Evolutionary conservation across 1,140 invertebrate genomes (phyloP), one percentile per base, ranked within the genome.

Genomic region (Philaenus spumarius): DNA sequence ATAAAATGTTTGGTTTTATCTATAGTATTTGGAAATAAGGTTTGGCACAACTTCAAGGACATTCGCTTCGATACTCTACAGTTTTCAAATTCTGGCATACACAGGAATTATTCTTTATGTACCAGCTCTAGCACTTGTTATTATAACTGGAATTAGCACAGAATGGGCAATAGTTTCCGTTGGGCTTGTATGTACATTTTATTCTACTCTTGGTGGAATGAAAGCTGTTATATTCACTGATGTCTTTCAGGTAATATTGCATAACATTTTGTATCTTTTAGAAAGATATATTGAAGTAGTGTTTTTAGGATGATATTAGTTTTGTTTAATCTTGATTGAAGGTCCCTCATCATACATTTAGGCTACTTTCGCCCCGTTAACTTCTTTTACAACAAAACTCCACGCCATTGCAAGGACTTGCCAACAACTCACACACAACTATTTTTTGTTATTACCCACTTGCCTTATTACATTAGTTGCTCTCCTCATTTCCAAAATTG

Each of bases 61-160:
- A 61, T 65, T 81, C 26, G 87, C 88, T 2, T 91, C 88, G 12
- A 65, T 88, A 30, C 81, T 86, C 0, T 93, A 90, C 61, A 84
- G 84, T 26, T 65, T 91, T 4, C 90, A 93, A 74, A 86, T 93
- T 82, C 73, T 93, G 42, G 72, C 97, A 14, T 97, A 97, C 66
- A 94, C 94, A 77, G 90, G 91, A 3, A 86, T 97, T 65, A 93
- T 95, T 0, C 76, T 97, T 1, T 96, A 93, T 73, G 93, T 93
- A 0, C 94, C 94, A 2, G 87, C 93, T 2, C 78, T 96, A 59
- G 90, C 93, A 0, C 68, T 97, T 15, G 90, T 91, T 73, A 86
- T 91, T 17, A 88, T 95, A 39, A 90, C 89, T 6, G 87, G 87
- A 9, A 68, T 92, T 7, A 82, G 82, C 34, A 80, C 83, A 72